These are phyloP conservation scores for Caenorhabditis uteleia DNA, from an alignment of 2,888 invertebrate species.

Conservation along the genomic window DNA sequence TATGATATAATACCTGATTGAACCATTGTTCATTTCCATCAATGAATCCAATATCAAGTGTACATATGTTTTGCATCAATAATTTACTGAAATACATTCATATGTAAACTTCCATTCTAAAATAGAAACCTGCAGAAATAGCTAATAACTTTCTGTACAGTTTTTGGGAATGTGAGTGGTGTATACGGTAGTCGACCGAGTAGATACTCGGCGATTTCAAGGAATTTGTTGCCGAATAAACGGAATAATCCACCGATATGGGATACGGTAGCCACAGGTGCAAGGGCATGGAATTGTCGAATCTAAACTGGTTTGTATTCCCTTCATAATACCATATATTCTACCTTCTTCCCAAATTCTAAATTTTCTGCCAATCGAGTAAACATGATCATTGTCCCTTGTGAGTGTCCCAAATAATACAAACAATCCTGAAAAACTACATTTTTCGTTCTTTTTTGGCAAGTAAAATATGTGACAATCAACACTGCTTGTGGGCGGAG, in stretches of 20 bases:
- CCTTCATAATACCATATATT: too few relatives aligned
- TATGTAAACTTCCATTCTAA: neutral
- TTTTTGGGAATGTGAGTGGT: conserved; percentile 38
- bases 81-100: conserved; percentile 19
- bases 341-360: conserved; percentile 54
- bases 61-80: conserved; percentile 40
- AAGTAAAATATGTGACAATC: conserved; percentile 76
- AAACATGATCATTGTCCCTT: conserved; percentile 72
- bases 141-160: conserved; percentile 38
- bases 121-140: conserved; percentile 32
- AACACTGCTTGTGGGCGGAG: neutral
- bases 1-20: conserved; percentile 30
- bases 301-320: conserved; percentile 41
- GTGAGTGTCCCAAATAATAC: conserved; percentile 87
- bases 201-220: conserved; percentile 27
- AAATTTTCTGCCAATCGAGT: conserved; percentile 51
- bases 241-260: conserved; percentile 65
- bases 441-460: conserved; percentile 81
- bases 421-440: conserved; percentile 72
- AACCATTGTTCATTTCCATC: conserved; percentile 48
- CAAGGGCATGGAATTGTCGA: conserved; percentile 65
- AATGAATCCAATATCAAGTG: conserved; percentile 49
- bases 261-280: conserved; percentile 66
- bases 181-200: conserved; percentile 40
- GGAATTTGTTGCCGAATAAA: conserved; percentile 34